These are phyloP conservation scores for Julus scandinavius DNA, from an alignment of 2,888 invertebrate genomes.

Conservation along the genomic window DNA sequence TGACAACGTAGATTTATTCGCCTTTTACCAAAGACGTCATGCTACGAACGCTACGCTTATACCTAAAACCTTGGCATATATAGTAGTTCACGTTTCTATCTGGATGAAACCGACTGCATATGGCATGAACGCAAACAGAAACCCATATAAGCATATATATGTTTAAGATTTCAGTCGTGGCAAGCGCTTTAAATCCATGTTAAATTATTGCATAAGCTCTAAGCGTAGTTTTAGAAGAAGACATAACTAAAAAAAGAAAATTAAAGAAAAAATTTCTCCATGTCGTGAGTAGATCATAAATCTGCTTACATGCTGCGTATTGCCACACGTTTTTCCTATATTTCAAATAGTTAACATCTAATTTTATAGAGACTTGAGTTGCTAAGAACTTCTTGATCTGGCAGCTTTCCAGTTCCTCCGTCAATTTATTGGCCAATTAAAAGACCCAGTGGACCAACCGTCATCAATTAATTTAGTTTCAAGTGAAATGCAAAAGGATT, in stretches of 20 bases:
- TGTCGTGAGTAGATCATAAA: not conserved
- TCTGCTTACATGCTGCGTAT: not conserved
- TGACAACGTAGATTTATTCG: conserved; percentile 2
- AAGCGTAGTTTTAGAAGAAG: not conserved
- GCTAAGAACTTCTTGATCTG: not conserved
- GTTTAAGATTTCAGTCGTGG: not conserved
- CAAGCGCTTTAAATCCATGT: not conserved
- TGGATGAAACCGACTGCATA: conserved; percentile 12
- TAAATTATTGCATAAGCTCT: not conserved
- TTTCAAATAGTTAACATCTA: not conserved
- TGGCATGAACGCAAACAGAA: not conserved
- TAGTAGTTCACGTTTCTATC: not conserved
- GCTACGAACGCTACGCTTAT: not conserved
- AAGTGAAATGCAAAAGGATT: conserved; percentile 13
- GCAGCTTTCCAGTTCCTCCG: not conserved
- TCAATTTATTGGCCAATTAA: conserved; percentile 21
- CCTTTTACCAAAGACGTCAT: conserved; percentile 1
- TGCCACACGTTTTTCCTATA: not conserved
- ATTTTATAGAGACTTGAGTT: not conserved
- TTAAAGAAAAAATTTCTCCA: not conserved
- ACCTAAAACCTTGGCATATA: not conserved
- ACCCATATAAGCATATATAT: not conserved
- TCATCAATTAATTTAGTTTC: conserved; percentile 13
- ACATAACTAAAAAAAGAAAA: not conserved
- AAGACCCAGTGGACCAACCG: not conserved